Evolutionary conservation across 2,888 invertebrate species (phyloP).

Genomic region (Emesis furor): DNA sequence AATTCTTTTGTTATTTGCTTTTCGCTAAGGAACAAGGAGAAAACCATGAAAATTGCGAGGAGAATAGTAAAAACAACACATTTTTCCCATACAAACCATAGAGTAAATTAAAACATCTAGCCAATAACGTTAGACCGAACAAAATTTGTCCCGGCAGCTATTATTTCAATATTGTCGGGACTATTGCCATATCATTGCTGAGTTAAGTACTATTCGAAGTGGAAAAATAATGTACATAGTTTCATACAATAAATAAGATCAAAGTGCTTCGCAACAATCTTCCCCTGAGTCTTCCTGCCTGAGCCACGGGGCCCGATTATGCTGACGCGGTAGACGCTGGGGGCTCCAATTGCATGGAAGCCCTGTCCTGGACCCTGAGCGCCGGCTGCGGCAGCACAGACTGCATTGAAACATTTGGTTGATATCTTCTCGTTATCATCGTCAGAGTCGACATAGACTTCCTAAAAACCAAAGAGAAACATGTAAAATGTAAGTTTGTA

Average conservation of each 20-base stretch:
- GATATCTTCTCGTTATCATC: conserved; percentile 79
- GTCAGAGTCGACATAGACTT: conserved; percentile 81
- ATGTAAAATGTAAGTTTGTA: neutral
- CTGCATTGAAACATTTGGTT: conserved; percentile 84
- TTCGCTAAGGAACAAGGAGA: too few relatives aligned
- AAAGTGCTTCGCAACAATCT: conserved; percentile 88
- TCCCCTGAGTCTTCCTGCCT: conserved; percentile 91
- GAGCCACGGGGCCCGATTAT: conserved; percentile 93
- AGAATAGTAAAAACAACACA: too few relatives aligned
- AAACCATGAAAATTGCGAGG: too few relatives aligned
- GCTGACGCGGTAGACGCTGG: conserved; percentile 91
- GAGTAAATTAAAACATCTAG: too few relatives aligned
- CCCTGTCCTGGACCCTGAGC: conserved; percentile 83
- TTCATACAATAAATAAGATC: conserved; percentile 87
- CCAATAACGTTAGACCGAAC: too few relatives aligned
- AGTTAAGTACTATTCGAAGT: neutral
- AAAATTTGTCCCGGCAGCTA: too few relatives aligned
- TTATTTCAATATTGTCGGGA: too few relatives aligned
- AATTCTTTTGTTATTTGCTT: too few relatives aligned
- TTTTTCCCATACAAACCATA: too few relatives aligned
- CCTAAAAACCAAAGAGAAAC: conserved; percentile 75
- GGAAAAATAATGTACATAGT: neutral
- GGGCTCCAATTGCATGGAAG: conserved; percentile 85
- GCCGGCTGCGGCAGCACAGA: conserved; percentile 82
- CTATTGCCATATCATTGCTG: neutral